These are phyloP conservation scores for Hypolimnas misippus DNA, from an alignment of 2,888 invertebrate genomes.

Conservation along the genomic window DNA sequence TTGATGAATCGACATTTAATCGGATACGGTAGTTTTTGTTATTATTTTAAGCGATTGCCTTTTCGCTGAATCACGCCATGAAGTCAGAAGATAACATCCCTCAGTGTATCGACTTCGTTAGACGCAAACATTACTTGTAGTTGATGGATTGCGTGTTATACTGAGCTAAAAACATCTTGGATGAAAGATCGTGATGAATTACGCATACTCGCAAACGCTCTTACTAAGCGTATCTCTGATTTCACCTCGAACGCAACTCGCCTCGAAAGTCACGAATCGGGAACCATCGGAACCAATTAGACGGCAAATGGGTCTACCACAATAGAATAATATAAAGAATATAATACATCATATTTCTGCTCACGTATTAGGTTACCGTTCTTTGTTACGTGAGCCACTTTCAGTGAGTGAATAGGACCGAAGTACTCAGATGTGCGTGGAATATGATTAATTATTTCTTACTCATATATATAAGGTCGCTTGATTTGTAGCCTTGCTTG, in stretches of 20 bases:
- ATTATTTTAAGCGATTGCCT: not conserved
- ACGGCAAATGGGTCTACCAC: conserved; percentile 67
- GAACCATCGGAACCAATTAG: conserved; percentile 71
- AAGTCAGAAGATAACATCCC: conserved; percentile 24
- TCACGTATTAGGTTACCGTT: conserved; percentile 82
- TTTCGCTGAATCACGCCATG: conserved; percentile 27
- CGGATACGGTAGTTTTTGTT: not conserved
- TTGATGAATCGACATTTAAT: not conserved
- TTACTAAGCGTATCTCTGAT: conserved; percentile 53
- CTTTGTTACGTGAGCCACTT: conserved; percentile 82
- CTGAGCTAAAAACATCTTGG: conserved; percentile 25
- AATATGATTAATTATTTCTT: conserved; percentile 79
- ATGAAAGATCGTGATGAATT: conserved; percentile 41
- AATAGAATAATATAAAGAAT: conserved; percentile 69
- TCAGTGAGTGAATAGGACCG: conserved; percentile 75
- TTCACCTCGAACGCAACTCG: conserved; percentile 59
- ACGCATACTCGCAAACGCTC: conserved; percentile 18
- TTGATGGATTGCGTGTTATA: conserved; percentile 33
- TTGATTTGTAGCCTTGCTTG: conserved; percentile 50
- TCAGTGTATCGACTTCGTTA: conserved; percentile 23
- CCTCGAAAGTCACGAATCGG: conserved; percentile 49
- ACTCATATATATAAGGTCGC: conserved; percentile 56
- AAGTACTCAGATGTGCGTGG: conserved; percentile 70
- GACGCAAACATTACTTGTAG: conserved; percentile 18
- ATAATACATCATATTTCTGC: conserved; percentile 76